Evolutionary conservation across 64 coral and sea anemone genomes (phyloP), one percentile per base, ranked within the genome.

Genomic region (Pocillopora verrucosa): DNA sequence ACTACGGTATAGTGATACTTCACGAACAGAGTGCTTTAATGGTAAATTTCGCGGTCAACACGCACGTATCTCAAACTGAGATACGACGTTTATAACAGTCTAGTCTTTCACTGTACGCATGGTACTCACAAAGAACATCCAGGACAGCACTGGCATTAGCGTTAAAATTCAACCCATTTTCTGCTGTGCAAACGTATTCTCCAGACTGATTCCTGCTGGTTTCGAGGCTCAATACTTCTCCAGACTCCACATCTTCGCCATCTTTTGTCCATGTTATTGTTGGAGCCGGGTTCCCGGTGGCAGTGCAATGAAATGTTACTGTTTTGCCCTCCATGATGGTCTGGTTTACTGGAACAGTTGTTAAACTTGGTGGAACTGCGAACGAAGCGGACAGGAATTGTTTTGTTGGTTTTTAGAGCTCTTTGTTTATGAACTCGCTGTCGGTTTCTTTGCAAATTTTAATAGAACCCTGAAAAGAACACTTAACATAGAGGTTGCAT

Each of bases 121-220:
- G 13, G 13, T 58, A 38, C 65, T 45, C 22, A 78, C 56, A 78
- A 10, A 22, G 76, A 4, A 78, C 76, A 58, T 78, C 51, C 13
- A 78, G 34, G 30, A 41, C 17, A 25, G 62, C 17, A 60, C 88
- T 58, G 62, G 16, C 88, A 79, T 89, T 36, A 17, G 34, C 59
- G 10, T 36, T 75, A 24, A 13, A 41, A 56, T 80, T 34, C 67
- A 75, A 79, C 7, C 59, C 24, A 38, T 76, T 78, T 34, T 64
- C 56, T 69, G 88, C 30, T 60, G 63, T 17, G 80, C 62, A 80
- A 61, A 76, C 56, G 74, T 56, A 79, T 69, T 22, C 58, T 56
- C 80, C 59, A 64, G 59, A 78, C 16, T 68, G 76, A 77, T 77
- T 77, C 45, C 45, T 77, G 76, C 16, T 20, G 7, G 37, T 37